Conservation (phyloP, 2,113 vertebrate genomes). For the Natator depressus region DNA sequence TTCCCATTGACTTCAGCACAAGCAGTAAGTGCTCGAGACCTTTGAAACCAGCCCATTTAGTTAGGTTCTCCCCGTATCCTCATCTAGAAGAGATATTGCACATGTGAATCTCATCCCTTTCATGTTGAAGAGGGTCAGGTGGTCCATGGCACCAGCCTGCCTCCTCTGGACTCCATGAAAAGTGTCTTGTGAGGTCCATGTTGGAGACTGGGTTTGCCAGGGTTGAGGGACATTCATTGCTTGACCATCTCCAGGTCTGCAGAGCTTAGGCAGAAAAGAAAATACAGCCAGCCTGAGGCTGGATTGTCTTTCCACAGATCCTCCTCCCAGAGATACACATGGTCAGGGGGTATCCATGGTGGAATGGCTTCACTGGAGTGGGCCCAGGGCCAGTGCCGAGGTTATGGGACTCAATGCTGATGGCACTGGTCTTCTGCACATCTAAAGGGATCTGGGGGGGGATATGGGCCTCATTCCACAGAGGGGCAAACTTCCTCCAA, state of each 20-base stretch:
- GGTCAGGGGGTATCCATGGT: background rate
- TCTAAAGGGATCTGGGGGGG: background rate
- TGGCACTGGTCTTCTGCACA: background rate
- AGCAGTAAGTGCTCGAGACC: background rate
- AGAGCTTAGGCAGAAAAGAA: background rate
- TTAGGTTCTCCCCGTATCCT: background rate
- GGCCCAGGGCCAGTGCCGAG: background rate
- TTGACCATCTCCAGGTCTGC: background rate
- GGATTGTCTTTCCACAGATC: background rate
- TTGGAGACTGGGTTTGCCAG: background rate
- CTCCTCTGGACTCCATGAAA: background rate
- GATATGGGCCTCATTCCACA: background rate
- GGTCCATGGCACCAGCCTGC: accelerated
- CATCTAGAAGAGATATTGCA: background rate
- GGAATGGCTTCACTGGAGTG: background rate
- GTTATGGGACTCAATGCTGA: background rate
- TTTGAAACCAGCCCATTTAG: background rate
- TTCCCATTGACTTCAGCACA: background rate
- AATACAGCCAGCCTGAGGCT: background rate
- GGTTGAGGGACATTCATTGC: background rate
- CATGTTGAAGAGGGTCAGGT: background rate
- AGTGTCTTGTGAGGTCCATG: background rate
- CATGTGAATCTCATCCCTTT: background rate
- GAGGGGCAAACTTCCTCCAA: background rate
- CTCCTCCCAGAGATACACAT: background rate